Percentiles rank a stretch among this genome's conserved stretches.
phyloP scores from a whole-genome alignment of 2,113 vertebrate species.

The Zosterops borbonicus region DNA sequence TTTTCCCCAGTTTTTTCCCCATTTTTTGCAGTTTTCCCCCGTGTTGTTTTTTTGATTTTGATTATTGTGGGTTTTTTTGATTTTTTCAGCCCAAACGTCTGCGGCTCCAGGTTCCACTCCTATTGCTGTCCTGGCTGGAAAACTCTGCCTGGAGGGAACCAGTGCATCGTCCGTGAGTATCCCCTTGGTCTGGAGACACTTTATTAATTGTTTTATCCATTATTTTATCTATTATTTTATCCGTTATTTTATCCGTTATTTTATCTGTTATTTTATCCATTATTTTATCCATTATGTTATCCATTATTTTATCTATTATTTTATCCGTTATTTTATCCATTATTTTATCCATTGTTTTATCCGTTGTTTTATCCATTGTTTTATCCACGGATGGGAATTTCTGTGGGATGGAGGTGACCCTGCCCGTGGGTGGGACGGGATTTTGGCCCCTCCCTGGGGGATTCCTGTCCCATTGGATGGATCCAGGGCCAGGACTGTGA shows the following conservation, averaged over 20 bases:
- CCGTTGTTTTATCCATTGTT: no score
- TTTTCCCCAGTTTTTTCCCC: no score
- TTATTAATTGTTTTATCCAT: no score
- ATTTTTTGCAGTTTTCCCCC: no score
- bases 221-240: neutral
- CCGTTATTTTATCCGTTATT: neutral
- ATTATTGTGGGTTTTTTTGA: neutral
- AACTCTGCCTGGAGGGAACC: slow-evolving; percentile 94
- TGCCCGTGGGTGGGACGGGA: neutral
- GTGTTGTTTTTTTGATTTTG: no score
- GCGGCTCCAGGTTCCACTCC: slow-evolving; percentile 96
- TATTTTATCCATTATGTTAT: neutral
- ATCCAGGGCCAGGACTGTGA: no score
- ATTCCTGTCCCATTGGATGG: neutral
- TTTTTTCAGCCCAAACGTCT: slow-evolving; percentile 90
- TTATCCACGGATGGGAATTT: neutral
- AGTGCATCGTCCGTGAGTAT: slow-evolving; percentile 99
- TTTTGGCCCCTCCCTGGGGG: neutral
- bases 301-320: neutral
- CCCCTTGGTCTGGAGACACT: neutral
- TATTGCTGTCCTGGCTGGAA: slow-evolving; percentile 99
- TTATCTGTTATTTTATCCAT: neutral
- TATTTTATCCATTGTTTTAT: no score
- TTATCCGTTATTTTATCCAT: neutral
- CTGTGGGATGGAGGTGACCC: neutral